These are phyloP conservation scores for Orussus abietinus DNA, from an alignment of 1,140 invertebrate species.

Conservation along the genomic window DNA sequence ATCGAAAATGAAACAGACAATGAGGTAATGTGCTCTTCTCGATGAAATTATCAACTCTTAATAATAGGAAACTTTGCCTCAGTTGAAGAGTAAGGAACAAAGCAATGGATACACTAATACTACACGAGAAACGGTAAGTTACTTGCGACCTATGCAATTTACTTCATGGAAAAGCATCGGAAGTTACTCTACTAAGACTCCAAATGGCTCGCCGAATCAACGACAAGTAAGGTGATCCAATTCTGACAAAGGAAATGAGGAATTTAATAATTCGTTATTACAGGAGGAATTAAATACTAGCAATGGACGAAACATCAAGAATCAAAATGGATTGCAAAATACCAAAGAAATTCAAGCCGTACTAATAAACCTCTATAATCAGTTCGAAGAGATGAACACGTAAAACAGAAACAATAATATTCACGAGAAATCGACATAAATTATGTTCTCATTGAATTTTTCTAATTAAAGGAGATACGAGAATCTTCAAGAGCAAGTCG, in stretches of 20 bases:
- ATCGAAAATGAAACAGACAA: too few species aligned
- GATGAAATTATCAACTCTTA: too few species aligned
- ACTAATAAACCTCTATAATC: slow-evolving; percentile 48
- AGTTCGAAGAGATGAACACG: slow-evolving; percentile 49
- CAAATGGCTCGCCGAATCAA: slow-evolving; percentile 8
- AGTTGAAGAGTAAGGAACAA: too few species aligned
- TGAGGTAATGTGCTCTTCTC: too few species aligned
- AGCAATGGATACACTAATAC: too few species aligned
- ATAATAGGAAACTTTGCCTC: too few species aligned
- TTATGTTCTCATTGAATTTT: too few species aligned
- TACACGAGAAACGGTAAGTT: too few species aligned
- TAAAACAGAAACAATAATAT: too few species aligned
- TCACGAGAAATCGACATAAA: too few species aligned
- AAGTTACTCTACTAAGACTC: slow-evolving; percentile 4
- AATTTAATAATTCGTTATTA: not conserved
- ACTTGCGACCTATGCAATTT: too few species aligned
- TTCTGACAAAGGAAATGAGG: slow-evolving; percentile 1
- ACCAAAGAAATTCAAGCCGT: slow-evolving; percentile 35
- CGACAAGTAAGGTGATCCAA: slow-evolving; percentile 10
- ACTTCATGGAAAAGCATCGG: slow-evolving; percentile 1
- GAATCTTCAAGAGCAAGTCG: slow-evolving; percentile 35
- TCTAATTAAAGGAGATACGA: slow-evolving; percentile 54
- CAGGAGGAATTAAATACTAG: not conserved
- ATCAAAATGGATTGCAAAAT: slow-evolving; percentile 10
- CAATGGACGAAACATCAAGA: slow-evolving; percentile 1